Conservation (phyloP, 2,797 vertebrate species). For the Sylvia borin region DNA sequence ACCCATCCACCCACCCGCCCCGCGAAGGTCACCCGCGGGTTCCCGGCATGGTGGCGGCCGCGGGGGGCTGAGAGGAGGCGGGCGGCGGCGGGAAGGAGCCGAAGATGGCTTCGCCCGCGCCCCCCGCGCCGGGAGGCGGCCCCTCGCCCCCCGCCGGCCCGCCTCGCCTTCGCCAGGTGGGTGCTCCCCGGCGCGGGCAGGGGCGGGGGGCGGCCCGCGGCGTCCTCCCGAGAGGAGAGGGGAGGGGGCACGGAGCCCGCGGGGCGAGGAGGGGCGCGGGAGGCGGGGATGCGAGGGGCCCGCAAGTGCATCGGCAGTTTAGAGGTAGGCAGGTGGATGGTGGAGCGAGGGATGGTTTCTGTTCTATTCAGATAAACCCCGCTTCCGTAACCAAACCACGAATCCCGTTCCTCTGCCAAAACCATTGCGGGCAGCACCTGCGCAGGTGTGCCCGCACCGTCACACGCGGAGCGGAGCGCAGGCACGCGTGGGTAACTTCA, state of each 20-base stretch:
- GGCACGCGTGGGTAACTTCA: neutral
- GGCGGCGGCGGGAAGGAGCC: constrained; percentile 69
- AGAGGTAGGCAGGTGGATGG: neutral
- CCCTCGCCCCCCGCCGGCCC: constrained; percentile 78
- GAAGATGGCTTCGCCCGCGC: constrained; percentile 86
- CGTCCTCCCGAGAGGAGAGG: neutral
- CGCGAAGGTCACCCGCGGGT: neutral
- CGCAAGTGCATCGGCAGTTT: neutral
- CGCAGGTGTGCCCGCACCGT: neutral
- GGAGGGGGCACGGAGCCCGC: neutral
- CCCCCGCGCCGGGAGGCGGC: constrained; percentile 80
- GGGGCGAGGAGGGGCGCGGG: neutral
- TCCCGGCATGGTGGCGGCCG: neutral
- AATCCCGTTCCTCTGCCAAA: accelerated
- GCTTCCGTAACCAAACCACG: neutral
- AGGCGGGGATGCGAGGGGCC: neutral
- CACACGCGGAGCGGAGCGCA: neutral
- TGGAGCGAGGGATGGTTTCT: neutral
- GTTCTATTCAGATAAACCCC: accelerated
- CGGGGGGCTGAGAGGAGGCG: neutral
- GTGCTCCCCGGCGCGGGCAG: constrained; percentile 58
- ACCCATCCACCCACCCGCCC: neutral
- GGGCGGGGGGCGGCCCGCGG: neutral
- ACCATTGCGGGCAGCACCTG: neutral
- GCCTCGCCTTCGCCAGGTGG: constrained; percentile 86